Evolutionary conservation across 2,888 invertebrate genomes (phyloP).

Genomic region (Sinelater perroti): DNA sequence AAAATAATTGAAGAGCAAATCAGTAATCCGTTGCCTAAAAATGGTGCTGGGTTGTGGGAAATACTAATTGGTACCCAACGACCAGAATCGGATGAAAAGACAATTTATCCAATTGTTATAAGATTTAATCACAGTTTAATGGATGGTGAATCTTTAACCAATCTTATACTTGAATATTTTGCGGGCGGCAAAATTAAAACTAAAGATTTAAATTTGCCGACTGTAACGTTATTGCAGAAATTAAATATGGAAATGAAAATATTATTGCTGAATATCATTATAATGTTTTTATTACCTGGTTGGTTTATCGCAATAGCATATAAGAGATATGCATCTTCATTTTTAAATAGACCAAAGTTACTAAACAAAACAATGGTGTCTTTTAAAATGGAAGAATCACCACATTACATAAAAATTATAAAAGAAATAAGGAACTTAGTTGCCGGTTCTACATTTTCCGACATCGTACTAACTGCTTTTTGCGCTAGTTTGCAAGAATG

Average conservation of each 20-base stretch:
- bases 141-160: conserved; percentile 64
- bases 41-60: conserved; percentile 65
- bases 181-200: no score
- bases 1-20: conserved; percentile 29
- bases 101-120: conserved; percentile 59
- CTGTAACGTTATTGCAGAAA: no score
- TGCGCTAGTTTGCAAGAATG: conserved; percentile 14
- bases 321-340: no score
- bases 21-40: conserved; percentile 60
- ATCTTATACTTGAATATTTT: conserved; percentile 53
- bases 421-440: neutral
- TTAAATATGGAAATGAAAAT: no score
- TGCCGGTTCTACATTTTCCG: neutral
- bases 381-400: neutral
- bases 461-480: conserved; percentile 11
- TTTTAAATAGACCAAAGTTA: conserved; percentile 5
- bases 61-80: conserved; percentile 59
- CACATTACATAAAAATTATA: neutral
- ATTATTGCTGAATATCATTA: no score
- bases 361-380: conserved; percentile 2
- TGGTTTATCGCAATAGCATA: neutral
- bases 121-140: conserved; percentile 67
- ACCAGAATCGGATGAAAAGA: conserved; percentile 39
- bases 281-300: neutral
- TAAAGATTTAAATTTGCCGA: no score